Evolutionary conservation across 1,140 invertebrate genomes (phyloP).

Genomic region (Steinernema khuongi): DNA sequence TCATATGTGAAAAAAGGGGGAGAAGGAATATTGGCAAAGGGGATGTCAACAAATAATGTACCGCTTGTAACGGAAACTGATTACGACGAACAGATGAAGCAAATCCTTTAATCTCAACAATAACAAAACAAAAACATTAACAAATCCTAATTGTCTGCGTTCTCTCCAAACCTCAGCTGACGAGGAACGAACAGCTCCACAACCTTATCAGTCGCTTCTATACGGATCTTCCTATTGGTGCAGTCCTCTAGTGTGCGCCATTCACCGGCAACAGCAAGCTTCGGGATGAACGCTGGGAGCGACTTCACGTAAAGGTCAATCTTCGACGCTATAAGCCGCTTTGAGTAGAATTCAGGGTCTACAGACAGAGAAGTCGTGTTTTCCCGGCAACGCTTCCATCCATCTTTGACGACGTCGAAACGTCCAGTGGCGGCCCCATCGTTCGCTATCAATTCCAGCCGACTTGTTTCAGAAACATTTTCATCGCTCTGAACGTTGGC

Average conservation of each 20-base stretch:
- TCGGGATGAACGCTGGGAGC: background rate
- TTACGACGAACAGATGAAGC: too few relatives aligned
- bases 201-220: background rate
- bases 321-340: background rate
- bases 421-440: conserved; percentile 25
- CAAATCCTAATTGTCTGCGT: background rate
- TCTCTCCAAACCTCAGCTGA: background rate
- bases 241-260: background rate
- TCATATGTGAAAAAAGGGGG: too few relatives aligned
- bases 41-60: too few relatives aligned
- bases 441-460: conserved; percentile 22
- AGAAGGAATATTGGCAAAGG: too few relatives aligned
- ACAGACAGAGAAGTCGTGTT: background rate
- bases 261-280: background rate
- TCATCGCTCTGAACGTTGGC: conserved; percentile 36
- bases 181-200: background rate
- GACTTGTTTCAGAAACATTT: conserved; percentile 16
- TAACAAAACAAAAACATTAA: background rate
- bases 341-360: background rate
- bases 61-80: background rate
- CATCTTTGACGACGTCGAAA: conserved; percentile 36
- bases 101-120: background rate
- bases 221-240: background rate
- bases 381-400: conserved; percentile 13
- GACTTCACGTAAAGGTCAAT: background rate